phyloP scores from a whole-genome alignment of 2,888 invertebrate genomes.

The Trissolcus japonicus region DNA sequence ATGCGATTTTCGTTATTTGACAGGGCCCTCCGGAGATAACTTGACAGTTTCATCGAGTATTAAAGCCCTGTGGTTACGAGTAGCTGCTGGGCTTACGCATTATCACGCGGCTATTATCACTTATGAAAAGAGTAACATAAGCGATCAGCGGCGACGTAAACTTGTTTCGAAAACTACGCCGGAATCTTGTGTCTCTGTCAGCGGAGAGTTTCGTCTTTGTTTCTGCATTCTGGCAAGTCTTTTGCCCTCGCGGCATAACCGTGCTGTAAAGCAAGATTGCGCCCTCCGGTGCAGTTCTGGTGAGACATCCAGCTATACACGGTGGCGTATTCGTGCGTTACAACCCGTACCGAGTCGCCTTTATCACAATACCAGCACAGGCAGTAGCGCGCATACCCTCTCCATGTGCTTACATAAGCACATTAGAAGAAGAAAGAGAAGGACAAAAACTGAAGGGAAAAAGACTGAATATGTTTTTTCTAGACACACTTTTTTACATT shows the following conservation, averaged over 20 bases:
- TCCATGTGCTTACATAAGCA: conserved; percentile 53
- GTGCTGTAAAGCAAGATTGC: conserved; percentile 59
- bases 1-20: conserved; percentile 20
- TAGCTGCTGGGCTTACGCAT: not conserved
- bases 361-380: conserved; percentile 40
- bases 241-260: conserved; percentile 47
- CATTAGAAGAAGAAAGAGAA: conserved; percentile 39
- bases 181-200: conserved; percentile 26
- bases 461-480: conserved; percentile 21
- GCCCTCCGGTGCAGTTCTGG: conserved; percentile 60
- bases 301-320: conserved; percentile 18
- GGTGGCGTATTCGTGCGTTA: conserved; percentile 28
- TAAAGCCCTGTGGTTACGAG: conserved; percentile 32
- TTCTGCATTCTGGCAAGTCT: conserved; percentile 14
- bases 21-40: conserved; percentile 14
- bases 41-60: conserved; percentile 19
- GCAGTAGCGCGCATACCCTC: conserved; percentile 20
- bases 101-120: not conserved
- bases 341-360: conserved; percentile 41
- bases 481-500: conserved; percentile 45
- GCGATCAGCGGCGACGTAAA: conserved; percentile 42
- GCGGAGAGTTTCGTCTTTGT: conserved; percentile 22
- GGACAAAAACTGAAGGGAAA: conserved; percentile 32
- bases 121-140: conserved; percentile 25
- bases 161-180: conserved; percentile 24